Percentiles rank a stretch among this genome's conserved stretches.
Evolutionary conservation across 23 tunicate species (phyloP).

Genomic region (Clavelina lepadiformis): DNA sequence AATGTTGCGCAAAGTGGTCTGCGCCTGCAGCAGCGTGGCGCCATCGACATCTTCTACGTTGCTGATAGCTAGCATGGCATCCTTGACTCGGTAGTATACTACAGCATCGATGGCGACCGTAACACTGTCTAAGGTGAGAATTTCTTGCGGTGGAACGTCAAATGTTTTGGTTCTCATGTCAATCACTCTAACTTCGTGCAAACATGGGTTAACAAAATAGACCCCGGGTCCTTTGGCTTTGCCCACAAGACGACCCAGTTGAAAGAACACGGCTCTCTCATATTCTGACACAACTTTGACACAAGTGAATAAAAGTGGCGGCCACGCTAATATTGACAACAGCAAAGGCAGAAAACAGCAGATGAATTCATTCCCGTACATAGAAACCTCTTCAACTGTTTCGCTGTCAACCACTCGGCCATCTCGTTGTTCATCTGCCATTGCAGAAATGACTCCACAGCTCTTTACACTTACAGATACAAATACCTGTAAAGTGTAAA

Average conservation of each 20-base stretch:
- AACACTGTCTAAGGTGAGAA: constrained; percentile 40
- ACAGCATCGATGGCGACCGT: constrained; percentile 47
- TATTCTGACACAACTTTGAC: constrained; percentile 33
- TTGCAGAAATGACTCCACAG: too few species aligned
- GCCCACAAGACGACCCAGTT: constrained; percentile 21
- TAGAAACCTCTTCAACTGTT: too few species aligned
- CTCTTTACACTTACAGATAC: too few species aligned
- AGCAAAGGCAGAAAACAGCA: constrained; percentile 4
- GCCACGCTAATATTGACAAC: constrained; percentile 1
- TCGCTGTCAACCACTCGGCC: too few species aligned
- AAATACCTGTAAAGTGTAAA: too few species aligned
- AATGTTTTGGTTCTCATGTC: constrained; percentile 39
- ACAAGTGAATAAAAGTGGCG: constrained; percentile 6
- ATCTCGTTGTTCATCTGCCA: too few species aligned
- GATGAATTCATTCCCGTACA: not conserved
- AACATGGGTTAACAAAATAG: constrained; percentile 43
- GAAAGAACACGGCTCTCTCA: constrained; percentile 41
- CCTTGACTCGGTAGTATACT: constrained; percentile 33
- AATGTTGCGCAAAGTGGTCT: constrained; percentile 47
- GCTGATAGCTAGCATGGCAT: constrained; percentile 21
- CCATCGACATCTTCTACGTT: constrained; percentile 40
- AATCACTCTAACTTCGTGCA: constrained; percentile 15
- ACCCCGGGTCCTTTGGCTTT: constrained; percentile 45
- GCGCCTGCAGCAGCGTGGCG: constrained; percentile 43
- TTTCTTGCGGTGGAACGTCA: constrained; percentile 55